Conservation (phyloP, 2,797 vertebrate genomes). For the Parauchenoglanis ngamensis region DNA sequence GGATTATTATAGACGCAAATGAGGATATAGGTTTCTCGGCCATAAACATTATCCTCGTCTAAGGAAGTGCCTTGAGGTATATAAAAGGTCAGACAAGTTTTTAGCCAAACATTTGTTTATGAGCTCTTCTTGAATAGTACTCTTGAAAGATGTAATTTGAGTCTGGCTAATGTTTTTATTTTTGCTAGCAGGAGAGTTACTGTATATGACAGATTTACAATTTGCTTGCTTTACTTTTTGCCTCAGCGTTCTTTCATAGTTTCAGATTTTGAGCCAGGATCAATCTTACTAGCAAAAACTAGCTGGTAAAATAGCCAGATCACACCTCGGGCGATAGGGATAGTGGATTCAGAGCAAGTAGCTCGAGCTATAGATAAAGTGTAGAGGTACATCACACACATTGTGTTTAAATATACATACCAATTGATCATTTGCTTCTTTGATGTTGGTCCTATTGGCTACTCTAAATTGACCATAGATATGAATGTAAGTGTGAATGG, state of each 20-base stretch:
- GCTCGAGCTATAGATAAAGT: neutral
- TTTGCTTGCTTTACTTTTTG: neutral
- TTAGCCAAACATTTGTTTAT: neutral
- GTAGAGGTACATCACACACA: neutral
- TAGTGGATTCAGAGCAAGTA: neutral
- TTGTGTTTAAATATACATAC: neutral
- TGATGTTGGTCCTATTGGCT: too few species aligned
- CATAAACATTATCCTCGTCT: neutral
- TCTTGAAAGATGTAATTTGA: neutral
- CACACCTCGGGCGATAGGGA: neutral
- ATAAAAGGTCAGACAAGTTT: neutral
- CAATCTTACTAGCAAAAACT: neutral
- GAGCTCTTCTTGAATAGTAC: neutral
- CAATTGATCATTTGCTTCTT: neutral
- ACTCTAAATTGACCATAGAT: too few species aligned
- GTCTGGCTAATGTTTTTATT: neutral
- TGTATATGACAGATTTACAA: neutral
- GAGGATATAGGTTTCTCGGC: neutral
- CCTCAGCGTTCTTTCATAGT: neutral
- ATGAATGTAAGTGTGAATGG: too few species aligned
- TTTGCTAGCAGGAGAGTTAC: neutral
- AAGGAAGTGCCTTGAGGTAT: neutral
- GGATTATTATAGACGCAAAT: neutral
- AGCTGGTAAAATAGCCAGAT: neutral
- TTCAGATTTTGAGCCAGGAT: neutral